Evolutionary conservation across 2,888 invertebrate species (phyloP).

Genomic region (Stegophylla sp.): DNA sequence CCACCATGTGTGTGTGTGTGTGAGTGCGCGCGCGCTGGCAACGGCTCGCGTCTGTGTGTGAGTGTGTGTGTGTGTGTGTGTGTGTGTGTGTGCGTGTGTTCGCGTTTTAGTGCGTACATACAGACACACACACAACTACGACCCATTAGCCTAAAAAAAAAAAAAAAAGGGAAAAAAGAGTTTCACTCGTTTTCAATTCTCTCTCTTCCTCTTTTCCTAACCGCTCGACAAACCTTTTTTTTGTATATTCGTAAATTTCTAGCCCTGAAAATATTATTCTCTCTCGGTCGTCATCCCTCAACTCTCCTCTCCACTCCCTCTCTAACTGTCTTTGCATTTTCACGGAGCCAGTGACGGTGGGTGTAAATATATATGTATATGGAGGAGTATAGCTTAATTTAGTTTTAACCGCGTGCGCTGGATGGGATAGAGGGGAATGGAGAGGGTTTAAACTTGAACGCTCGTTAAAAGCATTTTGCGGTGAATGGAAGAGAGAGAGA

Average conservation of each 20-base stretch:
- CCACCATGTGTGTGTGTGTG: not conserved
- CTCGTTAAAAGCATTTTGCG: slow-evolving; percentile 54
- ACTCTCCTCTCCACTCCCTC: not conserved
- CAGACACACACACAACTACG: not conserved
- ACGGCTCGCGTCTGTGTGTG: not conserved
- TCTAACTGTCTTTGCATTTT: not conserved
- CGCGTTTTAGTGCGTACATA: too few relatives aligned
- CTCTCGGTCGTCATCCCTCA: not conserved
- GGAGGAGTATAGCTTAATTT: slow-evolving; percentile 37
- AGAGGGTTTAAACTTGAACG: slow-evolving; percentile 41
- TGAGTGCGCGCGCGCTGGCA: not conserved
- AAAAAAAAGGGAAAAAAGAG: not conserved
- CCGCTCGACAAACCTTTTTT: slow-evolving; percentile 56
- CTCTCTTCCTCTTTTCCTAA: not conserved
- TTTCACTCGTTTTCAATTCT: slow-evolving; percentile 45
- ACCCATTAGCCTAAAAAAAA: slow-evolving; percentile 56
- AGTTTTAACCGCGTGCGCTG: slow-evolving; percentile 33
- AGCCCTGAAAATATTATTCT: slow-evolving; percentile 40
- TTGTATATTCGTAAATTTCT: slow-evolving; percentile 29
- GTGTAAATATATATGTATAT: not conserved
- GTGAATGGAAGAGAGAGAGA: not conserved
- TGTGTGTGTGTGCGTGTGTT: not conserved
- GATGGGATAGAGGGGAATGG: not conserved
- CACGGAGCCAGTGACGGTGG: not conserved
- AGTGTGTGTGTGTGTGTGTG: not conserved